Evolutionary conservation across 2,888 invertebrate species (phyloP), one percentile per base, ranked within the genome.

Genomic region (Lithophane socia): DNA sequence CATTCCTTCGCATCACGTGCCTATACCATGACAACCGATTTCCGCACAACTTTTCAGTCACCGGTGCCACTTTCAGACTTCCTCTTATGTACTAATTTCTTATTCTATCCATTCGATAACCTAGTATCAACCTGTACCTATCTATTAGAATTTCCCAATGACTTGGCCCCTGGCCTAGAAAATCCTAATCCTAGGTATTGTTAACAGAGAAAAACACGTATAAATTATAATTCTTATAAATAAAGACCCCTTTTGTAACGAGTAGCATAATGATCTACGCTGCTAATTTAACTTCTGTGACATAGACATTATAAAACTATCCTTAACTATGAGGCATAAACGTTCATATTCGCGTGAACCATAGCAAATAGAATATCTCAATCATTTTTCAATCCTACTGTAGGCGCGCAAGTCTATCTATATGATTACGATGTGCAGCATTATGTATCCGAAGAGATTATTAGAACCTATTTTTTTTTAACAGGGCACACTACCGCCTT

Each of bases 251-350:
- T 12, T 52, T 42, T 58, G n/a, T 64, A 56, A 12, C 47, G n/a
- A 54, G 29, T 58, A 18, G 21, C 61, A 66, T 77, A 82, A 77
- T 77, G 60, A 69, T 54, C 44, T 60, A 73, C 47, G 21, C 72
- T 63, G 37, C 24, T 61, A 54, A 77, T 60, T 60, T 68, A 61
- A 56, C 16, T 29, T 12, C 1, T 56, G 13, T 49, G 37, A 21
- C 24, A 29, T 12, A 61, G 58, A 44, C 49, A 10, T 56, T 24
- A 65, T 16, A 77, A 72, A 77, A 66, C 61, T 42, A 29, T 37
- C 65, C 16, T 52, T 73, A 73, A 10, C 0, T 0, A 1, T 24
- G 9, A 52, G 1, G 8, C 1, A 0, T 24, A 12, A 69, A 66
- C 9, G 68, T 69, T 49, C 44, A 74, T 63, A 65, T 58, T 83